Evolutionary conservation across 2,113 vertebrate genomes (phyloP).

Genomic region (Microtus pennsylvanicus): DNA sequence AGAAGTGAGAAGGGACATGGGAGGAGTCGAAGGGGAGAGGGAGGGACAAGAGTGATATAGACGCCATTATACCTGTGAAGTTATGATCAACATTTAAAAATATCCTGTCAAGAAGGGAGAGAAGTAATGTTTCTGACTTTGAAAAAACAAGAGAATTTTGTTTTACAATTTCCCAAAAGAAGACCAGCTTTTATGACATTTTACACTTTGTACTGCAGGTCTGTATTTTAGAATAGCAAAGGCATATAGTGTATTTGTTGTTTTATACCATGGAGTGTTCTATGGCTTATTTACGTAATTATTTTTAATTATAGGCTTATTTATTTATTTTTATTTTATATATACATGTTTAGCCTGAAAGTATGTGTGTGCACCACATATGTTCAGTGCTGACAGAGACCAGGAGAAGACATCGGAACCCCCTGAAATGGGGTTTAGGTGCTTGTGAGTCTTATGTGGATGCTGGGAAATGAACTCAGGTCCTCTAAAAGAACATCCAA

Average conservation of each 20-base stretch:
- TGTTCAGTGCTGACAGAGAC: not conserved
- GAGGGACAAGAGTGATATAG: not conserved
- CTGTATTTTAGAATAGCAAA: not conserved
- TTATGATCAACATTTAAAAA: not conserved
- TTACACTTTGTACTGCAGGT: not conserved
- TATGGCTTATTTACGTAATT: not conserved
- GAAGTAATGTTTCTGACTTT: not conserved
- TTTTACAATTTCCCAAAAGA: not conserved
- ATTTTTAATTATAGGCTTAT: not conserved
- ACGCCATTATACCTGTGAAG: not conserved
- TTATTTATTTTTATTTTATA: not conserved
- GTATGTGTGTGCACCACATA: not conserved
- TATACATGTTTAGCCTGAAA: not conserved
- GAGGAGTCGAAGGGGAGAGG: not conserved
- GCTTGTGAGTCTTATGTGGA: not conserved
- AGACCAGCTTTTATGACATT: not conserved
- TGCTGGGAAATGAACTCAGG: not conserved
- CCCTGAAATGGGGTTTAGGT: not conserved
- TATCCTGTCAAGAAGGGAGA: too few species aligned
- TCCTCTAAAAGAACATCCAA: not conserved
- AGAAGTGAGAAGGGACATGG: not conserved
- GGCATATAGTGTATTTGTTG: not conserved
- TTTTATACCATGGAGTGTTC: not conserved
- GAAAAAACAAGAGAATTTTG: not conserved
- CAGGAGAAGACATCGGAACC: not conserved